Base-by-base conservation (phyloP, 2,888 invertebrate species). In the Drosophila prolongata region DNA sequence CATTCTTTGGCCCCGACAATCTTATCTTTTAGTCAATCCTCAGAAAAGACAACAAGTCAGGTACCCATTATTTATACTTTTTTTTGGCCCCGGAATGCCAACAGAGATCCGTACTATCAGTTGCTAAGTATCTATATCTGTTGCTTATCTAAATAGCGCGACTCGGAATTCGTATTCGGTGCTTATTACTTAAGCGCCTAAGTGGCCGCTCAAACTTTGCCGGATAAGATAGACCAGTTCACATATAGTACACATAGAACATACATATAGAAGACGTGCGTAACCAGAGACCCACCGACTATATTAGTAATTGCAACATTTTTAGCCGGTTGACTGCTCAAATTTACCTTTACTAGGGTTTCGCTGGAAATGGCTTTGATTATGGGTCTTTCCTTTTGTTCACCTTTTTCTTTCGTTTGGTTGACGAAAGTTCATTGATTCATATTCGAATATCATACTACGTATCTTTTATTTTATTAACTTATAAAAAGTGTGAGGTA, bases 391-490 rank as follows among this genome's bases (percentile, higher is more conserved):
- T 13, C 16, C 13, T 19, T 13, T 4, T 40, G 14, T 42, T 16
- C 24, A 27, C 9, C n/a, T 6, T n/a, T 16, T 40, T 13, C 3
- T 34, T 34, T 42, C 11, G 4, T 44, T 38, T 10, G 19, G 46
- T 6, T 40, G 38, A 40, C 61, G 67, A 81, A 71, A 79, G 85
- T 81, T 85, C 85, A 81, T 68, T 79, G 79, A 84, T 74, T 81
- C 73, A 47, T 69, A 53, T 44, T 46, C 44, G 42, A 54, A 30
- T 68, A 67, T 55, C 64, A 47, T 42, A n/a, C 9, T 42, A n/a
- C 9, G 49, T 14, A 61, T 58, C 24, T 24, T 24, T 24, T 50
- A 62, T 61, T 42, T 40, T 49, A 50, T 40, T 54, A 44, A 50
- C 27, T 19, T 24, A 38, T 35, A 50, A n/a, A 52, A 37, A 40